Evolutionary conservation across 64 coral and sea anemone species (phyloP), one percentile per base, ranked within the genome.

Genomic region (Pocillopora verrucosa): DNA sequence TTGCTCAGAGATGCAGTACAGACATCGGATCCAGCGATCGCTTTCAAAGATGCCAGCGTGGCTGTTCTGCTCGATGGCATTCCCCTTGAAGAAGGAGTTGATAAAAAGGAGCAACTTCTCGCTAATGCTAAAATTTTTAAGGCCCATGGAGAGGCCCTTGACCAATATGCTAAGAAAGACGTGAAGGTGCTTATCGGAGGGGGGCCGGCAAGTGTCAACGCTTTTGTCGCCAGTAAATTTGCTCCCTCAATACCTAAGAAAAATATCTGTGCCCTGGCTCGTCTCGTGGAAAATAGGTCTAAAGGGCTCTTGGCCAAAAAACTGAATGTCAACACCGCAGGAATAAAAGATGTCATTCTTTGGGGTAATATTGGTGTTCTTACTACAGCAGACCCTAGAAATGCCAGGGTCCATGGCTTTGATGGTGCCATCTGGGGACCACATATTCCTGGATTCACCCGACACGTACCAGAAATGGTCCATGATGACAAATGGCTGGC

Each of bases 401-500:
- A 61, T 87, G 88, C 97, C 57, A 95, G 88, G 79, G 94, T 95
- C 11, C 88, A 95, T 77, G 97, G 97, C 4, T 99, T 91, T 86
- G 94, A 99, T 91, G 97, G 96, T 16, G 97, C 97, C 12, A 99
- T 99, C 26, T 99, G 97, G 94, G 94, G 93, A n/a, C 94, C 97
- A 62, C 97, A 99, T 88, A 84, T 99, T 25, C 83, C 88, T 72
- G 91, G 88, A 56, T 99, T 99, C 65, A 93, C 91, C 56, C 77
- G 88, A 41, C 78, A 91, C 77, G 93, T 99, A 35, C 88, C 91
- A 80, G 94, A 99, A 91, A 98, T 98, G 96, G 93, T 95, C 22
- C 93, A 95, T 89, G 97, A 99, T 90, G 79, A 99, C 19, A 95
- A 99, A 34, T 99, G 97, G 97, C 56, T 99, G 56, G 64, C 83